Base-by-base conservation (phyloP, 2,888 invertebrate genomes). In the Caenorhabditis panamensis region DNA sequence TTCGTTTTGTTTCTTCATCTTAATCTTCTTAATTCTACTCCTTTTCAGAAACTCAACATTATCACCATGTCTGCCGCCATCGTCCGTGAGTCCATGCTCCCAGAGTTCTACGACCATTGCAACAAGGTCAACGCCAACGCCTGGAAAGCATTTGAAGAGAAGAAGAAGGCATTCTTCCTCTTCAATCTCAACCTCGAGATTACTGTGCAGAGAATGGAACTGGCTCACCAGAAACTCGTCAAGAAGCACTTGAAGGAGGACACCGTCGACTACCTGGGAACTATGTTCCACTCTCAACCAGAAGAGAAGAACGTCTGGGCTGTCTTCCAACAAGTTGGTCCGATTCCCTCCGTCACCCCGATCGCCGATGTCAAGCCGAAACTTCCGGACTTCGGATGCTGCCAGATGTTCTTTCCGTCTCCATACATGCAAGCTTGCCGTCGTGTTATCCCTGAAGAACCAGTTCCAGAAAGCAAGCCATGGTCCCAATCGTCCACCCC, bases 271-370 rank as follows among this genome's bases (percentile, higher is more conserved):
- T 5, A 11, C 20, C 18, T 44, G 3, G 18, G 13, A 5, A 44
- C 18, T 16, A 9, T 44, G 20, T 4, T 3, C 22, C 20, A 20
- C 49, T 5, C 2, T 20, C 20, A 22, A n/a, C 5, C 20, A 6
- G 49, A 49, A 6, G 49, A 49, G 49, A 5, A 18, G 49, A 49
- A 49, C 22, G 49, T 49, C 20, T 49, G 49, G 49, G 22, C 18
- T 2, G 18, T 20, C 20, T 22, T 49, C 20, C 49, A 22, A 20
- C 49, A 49, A 20, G 49, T 49, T 20, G 49, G 49, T 9, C 49
- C 49, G 8, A 41, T 41, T 16, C 41, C 41, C 8, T 9, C 41
- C 8, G 41, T 41, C 16, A 9, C 41, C 13, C 9, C 5, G 16
- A n/a, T n/a, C n/a, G 41, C 41, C 41, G 13, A 9, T 16, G 31